Evolutionary conservation across 2,888 invertebrate genomes (phyloP), one percentile per base, ranked within the genome.

Genomic region (Melieria omissa): DNA sequence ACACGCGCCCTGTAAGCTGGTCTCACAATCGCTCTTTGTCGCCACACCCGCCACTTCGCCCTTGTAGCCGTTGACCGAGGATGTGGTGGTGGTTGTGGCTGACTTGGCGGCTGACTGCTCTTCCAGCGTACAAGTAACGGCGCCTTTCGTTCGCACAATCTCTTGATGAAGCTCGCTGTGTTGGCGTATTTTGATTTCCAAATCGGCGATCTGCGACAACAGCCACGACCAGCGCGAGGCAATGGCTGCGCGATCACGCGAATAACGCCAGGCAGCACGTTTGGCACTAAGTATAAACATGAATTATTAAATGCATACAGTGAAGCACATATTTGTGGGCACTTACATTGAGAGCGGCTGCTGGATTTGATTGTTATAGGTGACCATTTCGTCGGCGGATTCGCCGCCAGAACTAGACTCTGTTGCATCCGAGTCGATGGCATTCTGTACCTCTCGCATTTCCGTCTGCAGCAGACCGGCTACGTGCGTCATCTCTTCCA

Each of bases 361-460:
- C 83, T 94, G 94, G 81, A 91, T 91, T 64, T 91, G 89, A 87
- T 95, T 95, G 86, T 91, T 94, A 87, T 93, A 95, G 73, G 89
- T 87, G 77, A 93, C 91, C 88, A 93, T 91, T 86, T 97, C 97
- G 88, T 97, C 97, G 86, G 95, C 95, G 82, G 96, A 96, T 86
- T 97, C 97, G 47, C 95, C 96, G 67, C 96, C 97, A 14, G 97
- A 97, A 82, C 96, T 97, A 74, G 96, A 96, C 14, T 93, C 95
- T 1, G 98, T 98, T 49, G 95, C 96, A 88, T 98, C 97, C 1
- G 96, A 96, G 86, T 98, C 97, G 76, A 95, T 89, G 80, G 92
- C 92, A 73, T 89, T 89, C 83, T 95, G 93, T 70, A 95, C 90
- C 75, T 93, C 89, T 44, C 91, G 89, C 78, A 96, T 86, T 84